A percentile compares a stretch with the other conserved stretches of the same genome.
Evolutionary conservation across 2,797 vertebrate species (phyloP).

Genomic region (Apogon talboti): DNA sequence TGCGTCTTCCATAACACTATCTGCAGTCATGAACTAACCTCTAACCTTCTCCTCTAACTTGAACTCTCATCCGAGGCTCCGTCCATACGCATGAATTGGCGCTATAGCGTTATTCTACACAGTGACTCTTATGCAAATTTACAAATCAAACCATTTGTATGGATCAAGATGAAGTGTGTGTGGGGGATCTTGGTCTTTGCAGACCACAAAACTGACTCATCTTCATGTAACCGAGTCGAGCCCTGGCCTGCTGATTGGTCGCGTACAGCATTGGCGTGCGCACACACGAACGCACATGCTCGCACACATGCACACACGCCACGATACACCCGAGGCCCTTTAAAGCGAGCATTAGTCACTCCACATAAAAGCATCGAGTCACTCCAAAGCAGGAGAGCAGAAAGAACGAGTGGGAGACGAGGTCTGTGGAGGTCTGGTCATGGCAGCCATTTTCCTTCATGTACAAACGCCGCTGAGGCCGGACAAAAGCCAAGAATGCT

Average conservation of each 20-base stretch:
- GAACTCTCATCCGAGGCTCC: constrained; percentile 32
- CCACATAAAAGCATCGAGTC: constrained; percentile 78
- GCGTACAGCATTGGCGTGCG: constrained; percentile 27
- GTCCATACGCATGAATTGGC: constrained; percentile 34
- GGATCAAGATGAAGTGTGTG: constrained; percentile 60
- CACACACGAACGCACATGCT: constrained; percentile 27
- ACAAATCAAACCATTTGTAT: constrained; percentile 63
- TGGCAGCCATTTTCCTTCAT: constrained; percentile 75
- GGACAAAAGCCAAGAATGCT: constrained; percentile 39
- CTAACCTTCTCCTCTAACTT: constrained; percentile 25
- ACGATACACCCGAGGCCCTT: constrained; percentile 74
- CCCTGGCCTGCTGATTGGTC: constrained; percentile 58
- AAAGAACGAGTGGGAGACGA: constrained; percentile 72
- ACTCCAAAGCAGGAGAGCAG: constrained; percentile 69
- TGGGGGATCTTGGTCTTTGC: constrained; percentile 58
- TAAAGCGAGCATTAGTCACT: constrained; percentile 78
- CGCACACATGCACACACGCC: constrained; percentile 37
- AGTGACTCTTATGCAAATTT: constrained; percentile 45
- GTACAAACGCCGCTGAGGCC: constrained; percentile 29
- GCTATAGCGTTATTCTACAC: constrained; percentile 19
- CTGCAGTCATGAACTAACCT: constrained; percentile 22
- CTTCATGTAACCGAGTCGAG: constrained; percentile 65
- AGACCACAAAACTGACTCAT: constrained; percentile 77
- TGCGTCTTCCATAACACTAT: neutral
- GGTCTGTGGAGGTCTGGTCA: constrained; percentile 70